These are phyloP conservation scores for Callionymus lyra DNA, from an alignment of 2,113 vertebrate species.

Conservation along the genomic window DNA sequence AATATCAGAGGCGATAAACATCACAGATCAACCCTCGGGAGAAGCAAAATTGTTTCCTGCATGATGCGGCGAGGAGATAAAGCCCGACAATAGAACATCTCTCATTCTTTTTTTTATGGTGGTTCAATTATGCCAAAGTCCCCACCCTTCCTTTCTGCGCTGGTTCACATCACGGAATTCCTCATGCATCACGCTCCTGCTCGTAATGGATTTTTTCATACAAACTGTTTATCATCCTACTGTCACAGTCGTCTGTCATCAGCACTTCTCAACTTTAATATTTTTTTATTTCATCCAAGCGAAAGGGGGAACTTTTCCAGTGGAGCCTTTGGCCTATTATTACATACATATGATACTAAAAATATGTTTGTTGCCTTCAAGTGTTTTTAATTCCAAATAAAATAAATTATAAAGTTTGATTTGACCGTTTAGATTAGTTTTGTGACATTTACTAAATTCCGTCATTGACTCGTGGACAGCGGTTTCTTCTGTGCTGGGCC, in stretches of 20 bases:
- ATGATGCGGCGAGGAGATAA: too few species aligned
- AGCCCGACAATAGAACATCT: too few species aligned
- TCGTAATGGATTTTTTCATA: constrained; percentile 48
- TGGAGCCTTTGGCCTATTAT: too few species aligned
- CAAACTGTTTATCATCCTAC: constrained; percentile 34
- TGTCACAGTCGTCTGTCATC: constrained; percentile 21
- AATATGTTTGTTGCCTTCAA: too few species aligned
- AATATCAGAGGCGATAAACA: too few species aligned
- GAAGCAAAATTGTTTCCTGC: too few species aligned
- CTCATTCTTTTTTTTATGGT: too few species aligned
- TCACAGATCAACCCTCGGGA: too few species aligned
- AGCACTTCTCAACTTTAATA: neutral
- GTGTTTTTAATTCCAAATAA: too few species aligned
- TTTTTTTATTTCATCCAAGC: neutral
- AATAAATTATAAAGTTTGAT: neutral
- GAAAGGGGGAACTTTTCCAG: neutral
- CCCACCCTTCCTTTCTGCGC: constrained; percentile 1
- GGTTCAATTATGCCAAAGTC: neutral
- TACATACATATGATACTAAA: too few species aligned
- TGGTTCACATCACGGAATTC: constrained; percentile 19
- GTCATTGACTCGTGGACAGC: constrained; percentile 5
- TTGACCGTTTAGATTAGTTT: neutral
- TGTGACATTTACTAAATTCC: constrained; percentile 2
- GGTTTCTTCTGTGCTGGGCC: neutral
- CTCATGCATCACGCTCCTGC: constrained; percentile 20